Evolutionary conservation across 2,113 vertebrate species (phyloP).

Genomic region (Sinocyclocheilus anophthalmus): DNA sequence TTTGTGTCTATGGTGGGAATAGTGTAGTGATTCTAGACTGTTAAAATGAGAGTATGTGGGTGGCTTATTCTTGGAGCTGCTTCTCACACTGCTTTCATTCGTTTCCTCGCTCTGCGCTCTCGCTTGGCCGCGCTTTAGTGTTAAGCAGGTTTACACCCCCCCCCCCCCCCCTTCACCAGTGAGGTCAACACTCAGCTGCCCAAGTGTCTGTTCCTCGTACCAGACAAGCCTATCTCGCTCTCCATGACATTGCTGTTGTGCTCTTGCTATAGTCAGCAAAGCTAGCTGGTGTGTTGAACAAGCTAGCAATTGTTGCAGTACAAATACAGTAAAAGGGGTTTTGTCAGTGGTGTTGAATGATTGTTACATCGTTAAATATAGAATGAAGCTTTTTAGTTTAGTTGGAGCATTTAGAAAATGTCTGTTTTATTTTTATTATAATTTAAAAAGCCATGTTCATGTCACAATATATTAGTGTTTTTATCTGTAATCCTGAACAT

Average conservation of each 20-base stretch:
- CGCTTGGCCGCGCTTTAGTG: background rate
- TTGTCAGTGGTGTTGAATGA: slow-evolving; percentile 22
- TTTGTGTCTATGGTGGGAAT: slow-evolving; percentile 8
- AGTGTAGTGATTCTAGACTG: slow-evolving; percentile 16
- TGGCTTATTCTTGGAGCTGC: slow-evolving; percentile 46
- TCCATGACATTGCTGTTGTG: slow-evolving; percentile 40
- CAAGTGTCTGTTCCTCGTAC: slow-evolving; percentile 38
- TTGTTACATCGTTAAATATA: slow-evolving; percentile 7
- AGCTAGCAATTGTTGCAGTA: slow-evolving; percentile 37
- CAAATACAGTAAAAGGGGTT: slow-evolving; percentile 15
- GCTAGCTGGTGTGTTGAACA: slow-evolving; percentile 30
- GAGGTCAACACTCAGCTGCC: slow-evolving; percentile 54
- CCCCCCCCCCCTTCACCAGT: background rate
- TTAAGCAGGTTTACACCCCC: slow-evolving; percentile 27
- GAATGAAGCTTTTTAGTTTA: background rate
- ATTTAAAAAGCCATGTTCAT: background rate
- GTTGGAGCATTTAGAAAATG: background rate
- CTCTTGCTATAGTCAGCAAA: slow-evolving; percentile 34
- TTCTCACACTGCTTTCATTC: slow-evolving; percentile 27
- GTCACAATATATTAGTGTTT: background rate
- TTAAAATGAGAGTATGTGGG: slow-evolving; percentile 5
- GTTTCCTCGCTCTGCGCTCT: slow-evolving; percentile 30
- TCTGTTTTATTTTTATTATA: background rate
- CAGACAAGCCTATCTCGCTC: slow-evolving; percentile 36
- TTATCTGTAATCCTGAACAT: background rate